Evolutionary conservation across 2,888 invertebrate species (phyloP).

Genomic region (Agriotes lineatus): DNA sequence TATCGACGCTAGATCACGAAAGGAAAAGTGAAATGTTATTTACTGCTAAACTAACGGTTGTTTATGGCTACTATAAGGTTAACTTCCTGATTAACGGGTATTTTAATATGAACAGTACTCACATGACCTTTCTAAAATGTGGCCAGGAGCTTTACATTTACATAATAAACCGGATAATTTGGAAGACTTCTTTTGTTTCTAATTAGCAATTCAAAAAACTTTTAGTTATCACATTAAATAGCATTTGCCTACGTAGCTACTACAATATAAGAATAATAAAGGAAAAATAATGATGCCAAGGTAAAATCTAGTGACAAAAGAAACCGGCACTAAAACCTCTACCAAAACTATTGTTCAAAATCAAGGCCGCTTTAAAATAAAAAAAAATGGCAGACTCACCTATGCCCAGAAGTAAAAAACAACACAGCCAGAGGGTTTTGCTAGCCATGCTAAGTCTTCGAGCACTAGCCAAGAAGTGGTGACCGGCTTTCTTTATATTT

Average conservation of each 20-base stretch:
- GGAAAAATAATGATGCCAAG: not conserved
- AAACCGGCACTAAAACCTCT: no score
- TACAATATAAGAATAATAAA: no score
- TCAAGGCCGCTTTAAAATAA: conserved; percentile 18
- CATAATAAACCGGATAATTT: not conserved
- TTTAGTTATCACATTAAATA: no score
- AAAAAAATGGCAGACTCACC: conserved; percentile 61
- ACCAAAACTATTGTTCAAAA: no score
- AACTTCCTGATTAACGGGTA: conserved; percentile 21
- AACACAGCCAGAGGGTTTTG: conserved; percentile 66
- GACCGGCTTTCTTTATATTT: conserved; percentile 65
- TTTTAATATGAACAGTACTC: conserved; percentile 12
- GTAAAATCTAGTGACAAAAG: not conserved
- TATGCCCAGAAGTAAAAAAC: conserved; percentile 62
- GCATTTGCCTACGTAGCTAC: no score
- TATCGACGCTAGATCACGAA: conserved; percentile 20
- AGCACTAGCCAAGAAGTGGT: conserved; percentile 66
- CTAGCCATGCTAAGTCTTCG: conserved; percentile 64
- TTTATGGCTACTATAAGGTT: conserved; percentile 18
- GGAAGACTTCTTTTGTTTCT: not conserved
- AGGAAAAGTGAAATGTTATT: conserved; percentile 38
- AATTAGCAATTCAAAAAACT: no score
- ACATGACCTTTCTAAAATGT: conserved; percentile 16
- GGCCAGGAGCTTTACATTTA: conserved; percentile 2
- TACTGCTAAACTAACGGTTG: conserved; percentile 17